phyloP scores from a whole-genome alignment of 2,888 invertebrate species.

The Leptopilina syphax region DNA sequence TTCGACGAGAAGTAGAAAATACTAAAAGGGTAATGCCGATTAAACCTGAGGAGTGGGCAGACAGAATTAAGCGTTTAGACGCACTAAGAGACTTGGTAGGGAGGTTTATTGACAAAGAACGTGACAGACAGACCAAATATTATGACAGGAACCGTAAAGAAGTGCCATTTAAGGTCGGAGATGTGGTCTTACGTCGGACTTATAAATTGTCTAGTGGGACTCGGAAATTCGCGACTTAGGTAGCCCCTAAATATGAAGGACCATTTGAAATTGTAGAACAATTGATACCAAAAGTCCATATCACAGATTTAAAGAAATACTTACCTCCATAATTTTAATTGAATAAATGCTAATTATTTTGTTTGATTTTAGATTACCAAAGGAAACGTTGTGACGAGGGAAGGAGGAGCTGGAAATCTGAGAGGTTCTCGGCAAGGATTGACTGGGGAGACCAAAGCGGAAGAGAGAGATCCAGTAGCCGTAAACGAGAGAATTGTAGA shows the following conservation, averaged over 20 bases:
- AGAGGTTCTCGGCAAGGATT: no score
- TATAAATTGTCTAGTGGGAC: neutral
- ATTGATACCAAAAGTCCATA: neutral
- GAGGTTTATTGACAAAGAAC: neutral
- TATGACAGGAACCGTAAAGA: neutral
- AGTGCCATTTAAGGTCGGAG: neutral
- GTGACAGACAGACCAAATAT: neutral
- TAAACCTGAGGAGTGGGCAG: neutral
- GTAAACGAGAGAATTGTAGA: no score
- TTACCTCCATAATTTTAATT: neutral
- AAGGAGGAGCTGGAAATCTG: no score
- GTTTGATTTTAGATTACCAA: no score
- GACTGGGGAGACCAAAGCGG: no score
- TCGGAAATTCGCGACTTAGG: neutral
- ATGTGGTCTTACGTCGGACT: neutral
- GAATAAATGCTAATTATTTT: no score
- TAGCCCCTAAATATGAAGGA: neutral
- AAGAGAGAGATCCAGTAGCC: no score
- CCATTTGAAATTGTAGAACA: neutral
- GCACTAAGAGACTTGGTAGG: neutral
- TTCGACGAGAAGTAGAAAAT: neutral
- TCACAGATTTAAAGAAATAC: neutral
- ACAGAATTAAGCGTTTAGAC: neutral
- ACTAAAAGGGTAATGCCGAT: neutral
- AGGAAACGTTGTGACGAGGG: no score